These are phyloP conservation scores for Psittacula cyanocephala DNA, from an alignment of 2,113 vertebrate species.

Conservation along the genomic window DNA sequence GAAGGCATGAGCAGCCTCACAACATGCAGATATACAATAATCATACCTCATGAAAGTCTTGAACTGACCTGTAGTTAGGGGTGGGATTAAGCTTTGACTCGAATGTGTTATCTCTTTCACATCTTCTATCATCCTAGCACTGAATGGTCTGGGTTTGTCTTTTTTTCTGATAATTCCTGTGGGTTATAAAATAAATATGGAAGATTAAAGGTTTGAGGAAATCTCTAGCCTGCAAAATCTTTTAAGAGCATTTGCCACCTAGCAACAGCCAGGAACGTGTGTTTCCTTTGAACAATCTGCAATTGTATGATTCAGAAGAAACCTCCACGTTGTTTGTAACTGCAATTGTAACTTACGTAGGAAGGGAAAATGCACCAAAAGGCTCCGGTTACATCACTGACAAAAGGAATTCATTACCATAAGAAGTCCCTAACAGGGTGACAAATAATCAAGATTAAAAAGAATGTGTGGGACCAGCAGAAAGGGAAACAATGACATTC, in stretches of 20 bases:
- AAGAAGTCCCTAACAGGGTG: constrained; percentile 44
- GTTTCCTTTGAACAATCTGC: constrained; percentile 58
- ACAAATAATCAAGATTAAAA: constrained; percentile 67
- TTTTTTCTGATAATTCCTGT: not conserved
- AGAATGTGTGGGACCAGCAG: constrained; percentile 69
- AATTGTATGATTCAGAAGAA: constrained; percentile 66
- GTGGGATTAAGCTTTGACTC: not conserved
- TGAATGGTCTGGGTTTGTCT: not conserved
- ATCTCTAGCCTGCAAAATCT: constrained; percentile 54
- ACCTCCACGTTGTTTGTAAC: constrained; percentile 43
- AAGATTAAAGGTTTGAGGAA: constrained; percentile 36
- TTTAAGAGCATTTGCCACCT: constrained; percentile 69
- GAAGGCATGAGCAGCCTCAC: not conserved
- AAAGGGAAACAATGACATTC: constrained; percentile 61
- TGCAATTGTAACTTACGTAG: constrained; percentile 42
- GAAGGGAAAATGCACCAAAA: constrained; percentile 48
- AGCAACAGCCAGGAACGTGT: constrained; percentile 52
- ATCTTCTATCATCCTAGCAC: not conserved
- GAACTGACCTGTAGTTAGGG: not conserved
- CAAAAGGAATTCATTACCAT: constrained; percentile 65
- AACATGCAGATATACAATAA: not conserved
- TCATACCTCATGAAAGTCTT: not conserved
- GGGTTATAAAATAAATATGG: constrained; percentile 32
- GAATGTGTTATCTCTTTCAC: not conserved
- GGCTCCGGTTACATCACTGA: constrained; percentile 32